Conservation (phyloP, 1,140 invertebrate species). For the Drosophila tropicalis region DNA sequence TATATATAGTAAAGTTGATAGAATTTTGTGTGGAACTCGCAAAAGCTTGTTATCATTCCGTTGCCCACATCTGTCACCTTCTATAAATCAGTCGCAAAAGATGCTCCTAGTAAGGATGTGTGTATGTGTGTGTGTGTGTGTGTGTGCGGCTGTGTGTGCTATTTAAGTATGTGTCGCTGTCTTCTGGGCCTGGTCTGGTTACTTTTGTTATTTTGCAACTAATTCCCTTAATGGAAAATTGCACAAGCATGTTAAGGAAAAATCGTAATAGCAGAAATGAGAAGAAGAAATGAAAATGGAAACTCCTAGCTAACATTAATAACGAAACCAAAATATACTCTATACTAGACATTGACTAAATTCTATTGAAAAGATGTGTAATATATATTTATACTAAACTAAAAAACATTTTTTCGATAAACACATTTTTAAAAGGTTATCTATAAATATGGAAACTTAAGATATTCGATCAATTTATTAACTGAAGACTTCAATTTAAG, state of each 20-base stretch:
- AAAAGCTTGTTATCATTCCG: slow-evolving; percentile 75
- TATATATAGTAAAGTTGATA: slow-evolving; percentile 31
- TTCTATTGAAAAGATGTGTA: no score
- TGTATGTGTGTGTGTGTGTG: slow-evolving; percentile 22
- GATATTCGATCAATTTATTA: no score
- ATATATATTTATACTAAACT: no score
- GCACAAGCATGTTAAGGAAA: slow-evolving; percentile 62
- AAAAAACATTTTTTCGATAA: no score
- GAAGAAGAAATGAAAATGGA: not conserved
- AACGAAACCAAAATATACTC: slow-evolving; percentile 8
- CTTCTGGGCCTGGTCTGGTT: slow-evolving; percentile 18
- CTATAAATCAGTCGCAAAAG: slow-evolving; percentile 73
- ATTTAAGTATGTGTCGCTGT: slow-evolving; percentile 36
- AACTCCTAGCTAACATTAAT: not conserved
- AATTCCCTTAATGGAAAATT: slow-evolving; percentile 79
- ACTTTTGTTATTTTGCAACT: slow-evolving; percentile 64
- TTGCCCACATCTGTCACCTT: slow-evolving; percentile 80
- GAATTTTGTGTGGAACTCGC: slow-evolving; percentile 43
- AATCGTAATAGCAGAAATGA: slow-evolving; percentile 26
- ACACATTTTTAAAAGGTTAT: no score
- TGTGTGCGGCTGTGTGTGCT: slow-evolving; percentile 41
- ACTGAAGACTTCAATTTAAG: no score
- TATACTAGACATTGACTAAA: no score
- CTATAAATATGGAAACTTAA: no score
- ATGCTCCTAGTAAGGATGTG: slow-evolving; percentile 26